Conservation (phyloP, 2,888 invertebrate species). For the Nematopogon swammerdamellus region DNA sequence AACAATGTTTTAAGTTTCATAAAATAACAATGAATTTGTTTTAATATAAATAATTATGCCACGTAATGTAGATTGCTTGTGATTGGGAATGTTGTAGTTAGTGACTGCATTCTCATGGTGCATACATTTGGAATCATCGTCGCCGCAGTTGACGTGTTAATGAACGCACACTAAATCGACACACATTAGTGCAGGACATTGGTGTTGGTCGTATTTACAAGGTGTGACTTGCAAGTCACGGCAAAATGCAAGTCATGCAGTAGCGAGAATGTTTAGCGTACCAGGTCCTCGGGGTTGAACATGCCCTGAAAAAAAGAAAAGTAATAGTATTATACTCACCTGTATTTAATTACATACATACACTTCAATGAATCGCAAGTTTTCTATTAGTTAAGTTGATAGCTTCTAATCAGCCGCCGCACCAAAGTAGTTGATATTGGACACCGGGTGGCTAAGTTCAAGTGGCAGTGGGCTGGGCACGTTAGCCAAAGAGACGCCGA, state of each 20-base stretch:
- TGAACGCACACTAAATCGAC: background rate
- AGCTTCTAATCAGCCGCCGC: no score
- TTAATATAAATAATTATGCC: background rate
- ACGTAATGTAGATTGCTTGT: background rate
- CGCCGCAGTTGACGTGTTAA: no score
- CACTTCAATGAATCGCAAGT: no score
- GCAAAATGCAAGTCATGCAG: constrained; percentile 29
- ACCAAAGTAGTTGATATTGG: no score
- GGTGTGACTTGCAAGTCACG: background rate
- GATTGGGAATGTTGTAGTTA: background rate
- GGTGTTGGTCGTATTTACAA: background rate
- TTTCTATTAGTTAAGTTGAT: no score
- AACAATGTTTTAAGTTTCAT: background rate
- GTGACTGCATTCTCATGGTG: background rate
- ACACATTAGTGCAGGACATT: background rate
- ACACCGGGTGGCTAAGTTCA: no score
- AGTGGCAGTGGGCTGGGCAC: no score
- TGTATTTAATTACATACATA: no score
- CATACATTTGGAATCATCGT: no score
- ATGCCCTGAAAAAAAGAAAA: constrained; percentile 66
- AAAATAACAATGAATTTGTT: background rate
- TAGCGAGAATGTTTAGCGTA: constrained; percentile 38
- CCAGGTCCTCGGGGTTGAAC: constrained; percentile 85
- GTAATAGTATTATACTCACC: constrained; percentile 2
- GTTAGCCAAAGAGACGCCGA: no score